Base-by-base conservation (phyloP, 2,888 invertebrate genomes). In the Blastobasis adustella region DNA sequence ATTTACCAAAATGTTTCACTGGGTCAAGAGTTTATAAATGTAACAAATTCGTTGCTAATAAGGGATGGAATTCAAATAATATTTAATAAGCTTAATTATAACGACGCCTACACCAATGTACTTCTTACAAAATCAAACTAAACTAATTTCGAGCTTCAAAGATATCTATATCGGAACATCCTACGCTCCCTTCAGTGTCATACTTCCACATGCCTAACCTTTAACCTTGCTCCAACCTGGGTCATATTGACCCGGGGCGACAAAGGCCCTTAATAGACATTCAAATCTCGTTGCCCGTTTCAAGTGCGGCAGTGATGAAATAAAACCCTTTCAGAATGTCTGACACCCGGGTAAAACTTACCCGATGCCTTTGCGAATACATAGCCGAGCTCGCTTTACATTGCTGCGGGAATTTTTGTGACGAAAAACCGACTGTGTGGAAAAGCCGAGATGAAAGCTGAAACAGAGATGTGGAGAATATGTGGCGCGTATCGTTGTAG, bases 241-340 rank as follows among this genome's bases (percentile, higher is more conserved):
- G 46, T 50, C 41, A 37, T 37, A 41, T 41, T 50, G 46, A 50
- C 50, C 50, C 23, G 8, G 39, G 47, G 39, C 10, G 6, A 47
- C 47, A 47, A 38, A 36, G 38, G 39, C 47, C 47, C 47, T 10
- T 51, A 47, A 51, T 44, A 43, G 38, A 41, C 47, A 51, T 51
- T 51, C 47, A 47, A 47, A 51, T 39, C 50, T 51, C 44, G 47
- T 47, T 47, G 38, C 41, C 41, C 42, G 50, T 44, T 23, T 44
- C 50, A 39, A 51, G 47, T 42, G 43, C 38, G 38, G 5, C 42
- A 36, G 10, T 50, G 44, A 51, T 51, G 47, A 51, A 42, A 51
- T 44, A 51, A 51, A 50, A 50, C 45, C 46, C 46, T 41, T 43
- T 47, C 36, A 10, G 39, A 50, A 49, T 45, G 10, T 45, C 45